Percentiles rank a stretch among this genome's conserved stretches.
phyloP scores from a whole-genome alignment of 37 sponge, comb jelly and placozoan species.

The Chondrosia reniformis region DNA sequence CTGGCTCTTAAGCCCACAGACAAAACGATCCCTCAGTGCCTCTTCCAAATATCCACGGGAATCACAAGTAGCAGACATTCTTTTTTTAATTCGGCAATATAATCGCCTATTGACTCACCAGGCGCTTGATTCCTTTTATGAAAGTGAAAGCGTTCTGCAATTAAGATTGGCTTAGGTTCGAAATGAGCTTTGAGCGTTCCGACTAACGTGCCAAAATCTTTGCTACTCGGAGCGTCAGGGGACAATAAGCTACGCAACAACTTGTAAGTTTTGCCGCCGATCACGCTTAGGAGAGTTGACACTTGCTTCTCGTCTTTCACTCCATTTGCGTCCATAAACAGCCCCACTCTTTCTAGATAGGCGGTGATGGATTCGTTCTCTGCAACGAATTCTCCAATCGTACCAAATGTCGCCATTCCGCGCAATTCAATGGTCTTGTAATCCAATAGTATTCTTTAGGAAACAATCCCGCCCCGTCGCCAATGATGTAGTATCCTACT shows the following conservation, averaged over 20 bases:
- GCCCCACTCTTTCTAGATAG: neutral
- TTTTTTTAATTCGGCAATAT: neutral
- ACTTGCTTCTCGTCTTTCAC: neutral
- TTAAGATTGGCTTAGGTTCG: neutral
- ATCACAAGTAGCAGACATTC: neutral
- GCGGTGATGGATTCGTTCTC: neutral
- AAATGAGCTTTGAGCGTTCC: neutral
- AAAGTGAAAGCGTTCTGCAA: neutral
- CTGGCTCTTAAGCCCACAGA: neutral
- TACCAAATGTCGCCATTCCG: neutral
- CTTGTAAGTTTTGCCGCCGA: neutral
- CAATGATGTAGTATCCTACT: too few species aligned
- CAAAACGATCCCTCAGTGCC: neutral
- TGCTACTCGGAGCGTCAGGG: neutral
- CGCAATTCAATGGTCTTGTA: neutral
- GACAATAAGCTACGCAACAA: neutral
- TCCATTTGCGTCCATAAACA: neutral
- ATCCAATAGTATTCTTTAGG: too few species aligned
- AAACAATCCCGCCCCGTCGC: too few species aligned
- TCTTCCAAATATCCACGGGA: neutral
- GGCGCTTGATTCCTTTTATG: neutral
- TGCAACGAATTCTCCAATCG: neutral
- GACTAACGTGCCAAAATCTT: neutral
- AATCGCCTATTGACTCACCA: neutral
- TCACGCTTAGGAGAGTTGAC: neutral